phyloP scores from a whole-genome alignment of 2,113 vertebrate species.

The Lycaon pictus region DNA sequence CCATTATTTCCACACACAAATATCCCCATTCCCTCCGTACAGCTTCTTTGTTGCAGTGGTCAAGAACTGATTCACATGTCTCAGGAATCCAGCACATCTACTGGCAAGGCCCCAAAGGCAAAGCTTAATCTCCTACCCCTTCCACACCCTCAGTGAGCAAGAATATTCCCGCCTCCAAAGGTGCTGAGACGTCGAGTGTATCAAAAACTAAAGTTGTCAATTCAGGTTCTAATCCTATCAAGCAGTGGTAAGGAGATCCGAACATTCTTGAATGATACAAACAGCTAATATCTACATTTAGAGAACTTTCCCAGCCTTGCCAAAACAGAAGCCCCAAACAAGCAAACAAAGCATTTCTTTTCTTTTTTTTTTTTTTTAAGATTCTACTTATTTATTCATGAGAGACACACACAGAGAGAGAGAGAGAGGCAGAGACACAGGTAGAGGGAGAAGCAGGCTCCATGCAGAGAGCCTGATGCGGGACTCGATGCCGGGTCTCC shows the following conservation, averaged over 20 bases:
- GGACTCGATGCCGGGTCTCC: too few relatives aligned
- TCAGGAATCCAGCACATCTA: not conserved
- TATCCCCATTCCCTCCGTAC: not conserved
- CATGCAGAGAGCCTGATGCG: too few relatives aligned
- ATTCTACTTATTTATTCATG: too few relatives aligned
- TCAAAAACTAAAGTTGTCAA: not conserved
- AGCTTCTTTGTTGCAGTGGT: not conserved
- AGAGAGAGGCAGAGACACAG: too few relatives aligned
- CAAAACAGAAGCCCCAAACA: conserved; percentile 3
- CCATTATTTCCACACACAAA: not conserved
- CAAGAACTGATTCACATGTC: not conserved
- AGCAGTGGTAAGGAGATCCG: not conserved
- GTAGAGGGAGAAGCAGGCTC: too few relatives aligned
- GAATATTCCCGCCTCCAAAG: not conserved
- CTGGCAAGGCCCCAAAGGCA: not conserved
- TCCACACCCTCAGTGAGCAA: not conserved
- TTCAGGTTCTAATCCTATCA: not conserved
- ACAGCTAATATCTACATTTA: not conserved
- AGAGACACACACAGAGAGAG: too few relatives aligned
- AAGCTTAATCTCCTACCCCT: not conserved
- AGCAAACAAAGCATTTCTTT: not conserved
- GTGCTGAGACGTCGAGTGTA: not conserved
- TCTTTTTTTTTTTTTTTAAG: too few relatives aligned
- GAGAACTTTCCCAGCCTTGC: not conserved
- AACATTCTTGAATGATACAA: not conserved